phyloP scores from a whole-genome alignment of 2,888 invertebrate genomes.

The Melanotus villosus region DNA sequence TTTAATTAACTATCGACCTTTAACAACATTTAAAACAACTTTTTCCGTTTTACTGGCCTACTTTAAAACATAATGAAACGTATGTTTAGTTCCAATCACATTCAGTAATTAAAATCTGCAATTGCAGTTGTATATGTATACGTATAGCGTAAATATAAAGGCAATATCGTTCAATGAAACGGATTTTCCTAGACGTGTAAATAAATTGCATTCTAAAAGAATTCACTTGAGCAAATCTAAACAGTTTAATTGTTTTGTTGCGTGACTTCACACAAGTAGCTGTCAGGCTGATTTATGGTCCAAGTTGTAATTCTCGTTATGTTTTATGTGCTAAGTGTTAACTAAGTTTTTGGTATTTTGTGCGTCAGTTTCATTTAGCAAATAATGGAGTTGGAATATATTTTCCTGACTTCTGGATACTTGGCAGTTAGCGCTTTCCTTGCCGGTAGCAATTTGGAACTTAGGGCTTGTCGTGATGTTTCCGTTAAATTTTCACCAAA shows the following conservation, averaged over 20 bases:
- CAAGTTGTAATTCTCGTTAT: conserved; percentile 44
- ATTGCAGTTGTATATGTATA: too few species aligned
- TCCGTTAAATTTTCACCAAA: too few species aligned
- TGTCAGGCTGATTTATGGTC: conserved; percentile 51
- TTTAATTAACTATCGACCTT: too few species aligned
- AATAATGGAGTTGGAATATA: conserved; percentile 34
- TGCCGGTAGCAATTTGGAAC: background rate
- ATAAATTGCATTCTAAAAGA: conserved; percentile 46
- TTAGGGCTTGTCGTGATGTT: background rate
- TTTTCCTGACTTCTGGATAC: conserved; percentile 10
- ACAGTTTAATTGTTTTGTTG: conserved; percentile 55
- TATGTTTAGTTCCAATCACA: too few species aligned
- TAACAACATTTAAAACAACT: too few species aligned
- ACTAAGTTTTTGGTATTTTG: conserved; percentile 41
- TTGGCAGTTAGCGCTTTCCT: background rate
- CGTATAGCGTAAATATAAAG: too few species aligned
- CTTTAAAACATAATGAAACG: too few species aligned
- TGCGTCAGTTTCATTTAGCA: conserved; percentile 40
- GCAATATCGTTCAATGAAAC: too few species aligned
- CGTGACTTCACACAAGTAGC: conserved; percentile 51
- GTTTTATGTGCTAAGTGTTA: conserved; percentile 46
- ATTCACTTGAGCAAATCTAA: conserved; percentile 47
- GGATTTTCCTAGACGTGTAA: conserved; percentile 33
- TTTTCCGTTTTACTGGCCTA: too few species aligned
- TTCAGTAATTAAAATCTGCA: too few species aligned